phyloP scores from a whole-genome alignment of 2,888 invertebrate species.

The Ichneumoninae sp. region DNA sequence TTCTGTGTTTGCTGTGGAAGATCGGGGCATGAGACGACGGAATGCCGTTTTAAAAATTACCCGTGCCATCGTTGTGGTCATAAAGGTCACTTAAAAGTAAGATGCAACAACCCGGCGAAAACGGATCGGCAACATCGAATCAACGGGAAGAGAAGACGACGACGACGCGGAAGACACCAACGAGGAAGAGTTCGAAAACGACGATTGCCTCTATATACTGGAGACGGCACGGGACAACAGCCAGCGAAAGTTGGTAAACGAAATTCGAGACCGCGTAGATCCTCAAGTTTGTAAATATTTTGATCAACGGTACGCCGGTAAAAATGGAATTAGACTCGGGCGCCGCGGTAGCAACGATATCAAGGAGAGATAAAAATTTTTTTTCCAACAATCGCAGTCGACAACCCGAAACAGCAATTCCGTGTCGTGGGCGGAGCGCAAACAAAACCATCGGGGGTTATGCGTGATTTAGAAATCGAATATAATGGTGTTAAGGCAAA shows the following conservation, averaged over 20 bases:
- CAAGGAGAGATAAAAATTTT: conserved; percentile 16
- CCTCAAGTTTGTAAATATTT: conserved; percentile 20
- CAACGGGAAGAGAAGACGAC: conserved; percentile 25
- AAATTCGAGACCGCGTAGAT: conserved; percentile 33
- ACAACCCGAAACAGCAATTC: conserved; percentile 29
- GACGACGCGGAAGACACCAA: conserved; percentile 4
- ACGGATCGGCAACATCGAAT: conserved; percentile 31
- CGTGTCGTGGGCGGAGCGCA: conserved; percentile 19
- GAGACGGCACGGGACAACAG: conserved; percentile 23
- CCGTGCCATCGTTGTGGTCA: conserved; percentile 20
- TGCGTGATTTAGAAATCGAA: conserved; percentile 34
- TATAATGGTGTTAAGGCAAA: conserved; percentile 27
- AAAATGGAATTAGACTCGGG: conserved; percentile 37
- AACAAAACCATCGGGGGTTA: conserved; percentile 29
- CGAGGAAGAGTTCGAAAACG: conserved; percentile 26
- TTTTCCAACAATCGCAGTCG: conserved; percentile 13
- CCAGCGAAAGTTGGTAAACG: conserved; percentile 35
- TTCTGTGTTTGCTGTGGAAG: conserved; percentile 44
- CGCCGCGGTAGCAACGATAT: conserved; percentile 27
- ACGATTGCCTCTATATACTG: conserved; percentile 32
- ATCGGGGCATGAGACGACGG: conserved; percentile 30
- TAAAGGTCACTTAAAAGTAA: conserved; percentile 37
- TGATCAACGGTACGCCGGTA: conserved; percentile 24
- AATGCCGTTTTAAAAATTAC: conserved; percentile 29
- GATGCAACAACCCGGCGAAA: conserved; percentile 29